Evolutionary conservation across 1,140 invertebrate species (phyloP), one percentile per base, ranked within the genome.

Genomic region (Mamestra configurata): DNA sequence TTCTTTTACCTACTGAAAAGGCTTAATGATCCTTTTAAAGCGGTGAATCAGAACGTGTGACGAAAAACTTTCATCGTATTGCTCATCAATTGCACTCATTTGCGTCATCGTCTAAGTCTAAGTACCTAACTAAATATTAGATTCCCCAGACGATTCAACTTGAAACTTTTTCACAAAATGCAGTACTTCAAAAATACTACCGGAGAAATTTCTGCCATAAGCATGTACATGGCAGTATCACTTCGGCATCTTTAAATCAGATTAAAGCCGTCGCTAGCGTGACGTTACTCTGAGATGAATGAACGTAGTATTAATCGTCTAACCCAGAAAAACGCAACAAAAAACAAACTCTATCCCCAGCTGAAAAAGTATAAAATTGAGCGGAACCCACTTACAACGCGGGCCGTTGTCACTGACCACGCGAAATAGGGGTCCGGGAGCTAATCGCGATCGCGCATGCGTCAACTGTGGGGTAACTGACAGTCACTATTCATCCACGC

Each of bases 391-490:
- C 27, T 13, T 6, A 15, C 4, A 64, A n/a, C 24, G 15, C 40
- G 37, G 6, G 22, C 24, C 57, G 20, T 49, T 35, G 40, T 64
- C 57, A 64, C 22, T 76, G 73, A 64, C 73, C 73, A 76, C 37
- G 73, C 73, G 18, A 64, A 75, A 76, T 76, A 64, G 73, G 73
- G 57, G 73, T 76, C 73, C 73, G 55, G 72, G 73, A 76, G 43
- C 57, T 76, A 61, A 76, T 76, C 55, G 53, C 49, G 24, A 77
- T 31, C 43, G 53, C 82, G 82, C 84, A 83, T 83, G 82, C 80
- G 84, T 79, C 61, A 55, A 68, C 43, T n/a, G 49, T 76, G 57
- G 80, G 76, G 80, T 80, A 79, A 79, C 77, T 82, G 80, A 73
- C 79, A 79, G 68, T 59, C 71, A 59, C 37, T 75, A 71, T 51